Conservation (phyloP, 2,888 invertebrate species). For the Hylaea fasciaria region DNA sequence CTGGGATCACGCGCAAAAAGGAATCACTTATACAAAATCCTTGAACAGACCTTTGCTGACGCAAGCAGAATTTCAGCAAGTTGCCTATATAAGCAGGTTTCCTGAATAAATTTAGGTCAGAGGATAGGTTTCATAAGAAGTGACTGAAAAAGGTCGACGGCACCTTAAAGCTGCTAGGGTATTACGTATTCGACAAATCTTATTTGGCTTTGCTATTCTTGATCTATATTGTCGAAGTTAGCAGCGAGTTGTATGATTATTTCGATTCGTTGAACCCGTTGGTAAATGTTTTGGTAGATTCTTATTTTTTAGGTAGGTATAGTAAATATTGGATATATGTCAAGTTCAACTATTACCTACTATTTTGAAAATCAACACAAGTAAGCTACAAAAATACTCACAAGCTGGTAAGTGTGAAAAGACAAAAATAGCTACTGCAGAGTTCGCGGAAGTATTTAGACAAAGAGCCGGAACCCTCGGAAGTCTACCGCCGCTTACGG, state of each 20-base stretch:
- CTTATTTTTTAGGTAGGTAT: no score
- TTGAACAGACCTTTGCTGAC: conserved; percentile 16
- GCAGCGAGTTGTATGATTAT: not conserved
- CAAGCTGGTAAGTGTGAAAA: not conserved
- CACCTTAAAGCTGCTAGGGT: conserved; percentile 40
- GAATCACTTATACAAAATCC: no score
- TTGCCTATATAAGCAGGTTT: conserved; percentile 28
- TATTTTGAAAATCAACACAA: no score
- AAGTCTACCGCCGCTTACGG: conserved; percentile 5
- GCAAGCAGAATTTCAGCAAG: conserved; percentile 22
- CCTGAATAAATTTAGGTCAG: conserved; percentile 28
- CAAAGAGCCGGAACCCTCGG: conserved; percentile 22
- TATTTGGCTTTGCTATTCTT: conserved; percentile 24
- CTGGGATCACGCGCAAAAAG: no score
- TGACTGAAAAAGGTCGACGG: conserved; percentile 35
- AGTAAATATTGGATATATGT: no score
- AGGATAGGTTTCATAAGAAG: conserved; percentile 30
- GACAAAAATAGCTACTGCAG: conserved; percentile 5
- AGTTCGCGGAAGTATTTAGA: conserved; percentile 14
- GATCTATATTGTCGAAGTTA: conserved; percentile 21
- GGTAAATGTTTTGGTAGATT: not conserved
- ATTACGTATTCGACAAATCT: conserved; percentile 41
- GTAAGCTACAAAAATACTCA: no score
- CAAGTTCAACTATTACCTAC: no score
- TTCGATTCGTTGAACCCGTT: not conserved